phyloP scores from a whole-genome alignment of 1,140 invertebrate genomes.

The Samia ricini region DNA sequence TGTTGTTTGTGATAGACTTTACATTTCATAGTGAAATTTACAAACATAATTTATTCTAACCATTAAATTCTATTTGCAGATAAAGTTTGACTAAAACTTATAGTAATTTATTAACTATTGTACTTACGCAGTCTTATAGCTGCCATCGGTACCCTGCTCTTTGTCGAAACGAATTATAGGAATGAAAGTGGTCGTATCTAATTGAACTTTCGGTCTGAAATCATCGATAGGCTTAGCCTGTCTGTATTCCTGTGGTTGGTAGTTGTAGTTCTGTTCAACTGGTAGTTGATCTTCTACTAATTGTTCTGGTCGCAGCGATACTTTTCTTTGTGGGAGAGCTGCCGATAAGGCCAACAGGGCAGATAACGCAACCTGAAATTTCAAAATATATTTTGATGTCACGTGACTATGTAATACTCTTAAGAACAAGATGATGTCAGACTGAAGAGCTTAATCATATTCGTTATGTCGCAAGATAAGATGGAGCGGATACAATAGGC shows the following conservation, averaged over 20 bases:
- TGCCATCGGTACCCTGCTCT: conserved; percentile 87
- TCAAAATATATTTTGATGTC: conserved; percentile 11
- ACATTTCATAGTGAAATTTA: not conserved
- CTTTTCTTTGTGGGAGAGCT: conserved; percentile 62
- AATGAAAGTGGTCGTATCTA: conserved; percentile 83
- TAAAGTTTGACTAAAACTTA: too few species aligned
- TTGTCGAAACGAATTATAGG: conserved; percentile 89
- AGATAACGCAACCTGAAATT: conserved; percentile 57
- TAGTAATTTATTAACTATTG: too few species aligned
- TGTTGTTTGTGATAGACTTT: not conserved
- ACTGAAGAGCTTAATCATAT: conserved; percentile 70
- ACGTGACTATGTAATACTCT: conserved; percentile 2
- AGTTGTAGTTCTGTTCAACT: conserved; percentile 63
- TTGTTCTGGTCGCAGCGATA: conserved; percentile 44
- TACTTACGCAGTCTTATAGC: conserved; percentile 86
- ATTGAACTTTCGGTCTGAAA: conserved; percentile 58
- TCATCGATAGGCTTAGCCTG: conserved; percentile 49
- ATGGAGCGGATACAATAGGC: conserved; percentile 68
- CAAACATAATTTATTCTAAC: too few species aligned
- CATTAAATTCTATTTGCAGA: too few species aligned
- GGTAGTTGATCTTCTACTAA: conserved; percentile 52
- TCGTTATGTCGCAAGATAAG: conserved; percentile 65
- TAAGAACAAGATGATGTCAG: conserved; percentile 51
- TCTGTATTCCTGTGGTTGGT: conserved; percentile 52
- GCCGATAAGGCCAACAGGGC: conserved; percentile 49